Percentiles rank a stretch among this genome's conserved stretches.
Evolutionary conservation across 2,888 invertebrate genomes (phyloP).

Genomic region (Limnephilus lunatus): DNA sequence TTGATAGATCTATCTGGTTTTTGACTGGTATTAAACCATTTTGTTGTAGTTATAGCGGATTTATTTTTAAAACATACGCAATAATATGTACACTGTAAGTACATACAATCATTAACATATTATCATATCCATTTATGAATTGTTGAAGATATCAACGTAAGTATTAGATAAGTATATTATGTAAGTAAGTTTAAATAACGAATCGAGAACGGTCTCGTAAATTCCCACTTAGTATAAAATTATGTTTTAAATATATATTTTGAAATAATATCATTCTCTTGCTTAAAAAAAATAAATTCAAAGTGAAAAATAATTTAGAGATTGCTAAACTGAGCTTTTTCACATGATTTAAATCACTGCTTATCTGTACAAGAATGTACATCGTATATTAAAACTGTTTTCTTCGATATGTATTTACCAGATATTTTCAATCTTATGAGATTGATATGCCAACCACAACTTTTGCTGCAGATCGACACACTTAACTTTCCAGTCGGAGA

Average conservation of each 20-base stretch:
- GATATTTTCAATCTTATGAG: background rate
- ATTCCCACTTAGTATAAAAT: background rate
- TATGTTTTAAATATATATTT: background rate
- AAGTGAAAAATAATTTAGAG: background rate
- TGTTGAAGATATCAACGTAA: background rate
- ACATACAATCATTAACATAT: background rate
- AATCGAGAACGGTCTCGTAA: background rate
- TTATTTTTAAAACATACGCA: background rate
- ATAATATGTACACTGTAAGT: background rate
- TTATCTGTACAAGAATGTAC: background rate
- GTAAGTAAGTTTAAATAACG: background rate
- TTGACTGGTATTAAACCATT: background rate
- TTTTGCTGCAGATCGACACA: background rate
- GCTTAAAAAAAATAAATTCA: background rate
- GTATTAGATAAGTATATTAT: no score
- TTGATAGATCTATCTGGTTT: background rate
- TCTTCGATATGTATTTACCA: slow-evolving; percentile 2
- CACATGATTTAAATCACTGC: background rate
- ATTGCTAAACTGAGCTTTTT: background rate
- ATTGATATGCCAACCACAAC: no score
- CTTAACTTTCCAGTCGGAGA: background rate
- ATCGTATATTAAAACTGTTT: background rate
- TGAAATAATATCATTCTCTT: background rate
- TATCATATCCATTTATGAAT: background rate
- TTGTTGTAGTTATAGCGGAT: background rate